Percentiles rank a stretch among this genome's conserved stretches.
Conservation (phyloP, 2,113 vertebrate genomes). For the Tyrannus savana region DNA sequence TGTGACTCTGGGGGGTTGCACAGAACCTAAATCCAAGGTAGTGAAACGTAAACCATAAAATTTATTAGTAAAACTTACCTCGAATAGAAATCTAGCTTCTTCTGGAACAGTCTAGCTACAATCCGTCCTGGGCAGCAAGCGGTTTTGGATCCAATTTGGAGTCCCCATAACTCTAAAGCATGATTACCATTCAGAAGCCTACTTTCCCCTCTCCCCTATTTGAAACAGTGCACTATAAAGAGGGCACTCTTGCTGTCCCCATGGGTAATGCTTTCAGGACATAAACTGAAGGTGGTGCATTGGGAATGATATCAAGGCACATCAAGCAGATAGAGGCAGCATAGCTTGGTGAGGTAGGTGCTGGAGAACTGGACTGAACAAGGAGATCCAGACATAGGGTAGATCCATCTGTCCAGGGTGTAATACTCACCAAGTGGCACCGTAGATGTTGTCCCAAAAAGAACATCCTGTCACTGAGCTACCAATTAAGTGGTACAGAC, state of each 20-base stretch:
- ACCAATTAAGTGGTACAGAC: neutral
- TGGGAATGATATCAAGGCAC: neutral
- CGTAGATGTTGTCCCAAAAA: neutral
- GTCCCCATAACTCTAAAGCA: neutral
- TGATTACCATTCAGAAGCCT: neutral
- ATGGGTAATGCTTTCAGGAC: neutral
- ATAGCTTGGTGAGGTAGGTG: neutral
- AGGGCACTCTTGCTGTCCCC: neutral
- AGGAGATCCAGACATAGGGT: neutral
- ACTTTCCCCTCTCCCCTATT: fast-evolving
- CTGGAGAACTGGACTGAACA: neutral
- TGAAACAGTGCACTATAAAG: neutral
- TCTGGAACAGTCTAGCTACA: neutral
- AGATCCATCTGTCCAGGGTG: neutral
- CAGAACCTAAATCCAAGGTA: fast-evolving
- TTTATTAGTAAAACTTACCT: neutral
- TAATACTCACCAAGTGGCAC: neutral
- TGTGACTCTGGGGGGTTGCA: neutral
- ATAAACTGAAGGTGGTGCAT: neutral
- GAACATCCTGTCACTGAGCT: neutral
- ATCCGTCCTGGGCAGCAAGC: neutral
- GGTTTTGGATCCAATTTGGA: neutral
- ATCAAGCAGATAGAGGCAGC: neutral
- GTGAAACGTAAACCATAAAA: neutral
- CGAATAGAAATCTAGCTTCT: neutral